Evolutionary conservation across 2,888 invertebrate species (phyloP).

Genomic region (Caenorhabditis panamensis): DNA sequence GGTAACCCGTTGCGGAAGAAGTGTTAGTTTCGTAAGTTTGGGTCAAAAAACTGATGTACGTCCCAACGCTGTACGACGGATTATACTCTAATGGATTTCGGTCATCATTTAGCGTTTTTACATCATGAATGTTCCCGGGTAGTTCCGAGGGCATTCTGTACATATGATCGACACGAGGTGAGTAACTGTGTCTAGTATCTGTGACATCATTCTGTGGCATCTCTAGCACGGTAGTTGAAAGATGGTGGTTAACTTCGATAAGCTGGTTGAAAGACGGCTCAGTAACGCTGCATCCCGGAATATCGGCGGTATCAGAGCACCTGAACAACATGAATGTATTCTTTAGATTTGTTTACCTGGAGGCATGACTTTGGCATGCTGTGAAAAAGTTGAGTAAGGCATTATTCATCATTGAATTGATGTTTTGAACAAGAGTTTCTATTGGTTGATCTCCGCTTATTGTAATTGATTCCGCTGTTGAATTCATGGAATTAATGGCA

Average conservation of each 20-base stretch:
- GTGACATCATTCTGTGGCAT: neutral
- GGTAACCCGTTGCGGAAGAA: conserved; percentile 5
- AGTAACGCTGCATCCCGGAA: neutral
- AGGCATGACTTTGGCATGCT: neutral
- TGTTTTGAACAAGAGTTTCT: conserved; percentile 8
- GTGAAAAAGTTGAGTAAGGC: conserved; percentile 36
- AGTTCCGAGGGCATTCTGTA: conserved; percentile 12
- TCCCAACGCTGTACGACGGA: neutral
- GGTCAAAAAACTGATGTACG: conserved; percentile 14
- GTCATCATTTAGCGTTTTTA: neutral
- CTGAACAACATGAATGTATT: neutral
- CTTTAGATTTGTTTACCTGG: too few relatives aligned
- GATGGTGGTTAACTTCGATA: neutral
- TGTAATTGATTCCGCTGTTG: neutral
- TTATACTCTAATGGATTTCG: conserved; percentile 15
- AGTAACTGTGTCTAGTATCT: neutral
- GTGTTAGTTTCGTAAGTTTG: conserved; percentile 22
- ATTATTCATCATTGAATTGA: conserved; percentile 42
- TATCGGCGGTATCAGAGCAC: neutral
- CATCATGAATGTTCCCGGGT: neutral
- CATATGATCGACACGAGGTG: conserved; percentile 29
- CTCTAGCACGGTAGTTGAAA: neutral
- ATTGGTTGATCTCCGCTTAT: conserved; percentile 20
- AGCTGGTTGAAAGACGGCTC: neutral
- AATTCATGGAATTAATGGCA: conserved; percentile 38